Base-by-base conservation (phyloP, 2,888 invertebrate genomes). In the Drosophila pegasa region DNA sequence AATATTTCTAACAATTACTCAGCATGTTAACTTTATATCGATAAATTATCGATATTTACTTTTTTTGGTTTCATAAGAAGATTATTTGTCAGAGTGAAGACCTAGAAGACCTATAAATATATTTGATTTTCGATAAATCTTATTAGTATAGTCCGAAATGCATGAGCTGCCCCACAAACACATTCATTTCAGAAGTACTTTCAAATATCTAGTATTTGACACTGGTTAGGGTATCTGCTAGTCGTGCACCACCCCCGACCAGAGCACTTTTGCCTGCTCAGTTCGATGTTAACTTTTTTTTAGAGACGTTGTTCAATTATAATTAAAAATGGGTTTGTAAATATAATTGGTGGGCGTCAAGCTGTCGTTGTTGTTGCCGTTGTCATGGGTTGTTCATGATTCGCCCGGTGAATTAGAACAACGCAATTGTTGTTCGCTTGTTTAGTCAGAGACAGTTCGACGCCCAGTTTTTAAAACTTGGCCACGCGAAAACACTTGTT, bases 261-360 rank as follows among this genome's bases (percentile, higher is more conserved):
- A 16, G 27, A 27, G 16, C 12, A 16, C 10, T 6, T 27, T 16
- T 27, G 27, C 29, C 14, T 16, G 18, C 6, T 29, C 29, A 18
- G 45, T 18, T 64, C 63, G 16, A 16, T 71, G 45, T 40, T 5
- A 25, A 43, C n/a, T 43, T 43, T 48, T 35, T 59, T 48, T 16
- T 10, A 18, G 27, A 16, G 14, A 27, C 37, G 62, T 43, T 71
- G 68, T 77, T 78, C 61, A 82, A 80, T 81, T 80, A 83, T 80
- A 81, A 83, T 81, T 81, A 80, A 83, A 78, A 83, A 80, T 78
- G 71, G 61, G 66, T 79, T 81, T 84, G 82, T 80, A 80, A 82
- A 73, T 82, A 78, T 84, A 82, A 82, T 82, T 82, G 78, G 64
- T 64, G 85, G 82, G 84, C 82, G 82, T 84, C 66, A 60, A n/a